Evolutionary conservation across 2,113 vertebrate genomes (phyloP).

Genomic region (Tamias sibiricus): DNA sequence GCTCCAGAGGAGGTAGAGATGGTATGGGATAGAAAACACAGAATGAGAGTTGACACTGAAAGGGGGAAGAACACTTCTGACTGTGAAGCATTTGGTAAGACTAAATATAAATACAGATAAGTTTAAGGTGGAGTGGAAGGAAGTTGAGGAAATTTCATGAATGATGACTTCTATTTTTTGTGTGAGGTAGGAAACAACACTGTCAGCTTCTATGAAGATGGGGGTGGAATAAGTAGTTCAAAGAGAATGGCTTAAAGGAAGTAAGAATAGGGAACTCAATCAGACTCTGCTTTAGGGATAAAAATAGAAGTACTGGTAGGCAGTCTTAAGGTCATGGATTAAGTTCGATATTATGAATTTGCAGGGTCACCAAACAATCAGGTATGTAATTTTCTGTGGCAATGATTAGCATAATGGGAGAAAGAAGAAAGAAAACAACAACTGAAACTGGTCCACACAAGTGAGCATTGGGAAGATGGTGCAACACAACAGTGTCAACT

Average conservation of each 20-base stretch:
- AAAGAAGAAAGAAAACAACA: constrained; percentile 45
- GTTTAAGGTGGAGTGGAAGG: neutral
- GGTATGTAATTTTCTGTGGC: neutral
- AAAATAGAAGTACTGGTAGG: neutral
- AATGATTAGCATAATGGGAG: neutral
- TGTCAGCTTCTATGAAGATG: neutral
- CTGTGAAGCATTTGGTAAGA: neutral
- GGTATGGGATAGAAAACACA: neutral
- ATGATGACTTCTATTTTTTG: neutral
- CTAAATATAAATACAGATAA: neutral
- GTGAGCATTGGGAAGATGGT: neutral
- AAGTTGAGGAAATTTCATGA: neutral
- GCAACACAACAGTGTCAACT: neutral
- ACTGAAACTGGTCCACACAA: neutral
- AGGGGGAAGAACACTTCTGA: neutral
- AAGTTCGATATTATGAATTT: constrained; percentile 7
- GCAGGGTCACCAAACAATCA: neutral
- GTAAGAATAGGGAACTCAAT: neutral
- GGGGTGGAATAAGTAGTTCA: neutral
- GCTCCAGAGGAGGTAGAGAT: neutral
- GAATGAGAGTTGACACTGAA: neutral
- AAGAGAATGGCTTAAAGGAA: neutral
- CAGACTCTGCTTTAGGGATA: neutral
- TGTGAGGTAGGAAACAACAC: neutral
- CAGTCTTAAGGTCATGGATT: neutral